Conservation (phyloP, 2,113 vertebrate genomes). For the Ceyx melanurus region DNA sequence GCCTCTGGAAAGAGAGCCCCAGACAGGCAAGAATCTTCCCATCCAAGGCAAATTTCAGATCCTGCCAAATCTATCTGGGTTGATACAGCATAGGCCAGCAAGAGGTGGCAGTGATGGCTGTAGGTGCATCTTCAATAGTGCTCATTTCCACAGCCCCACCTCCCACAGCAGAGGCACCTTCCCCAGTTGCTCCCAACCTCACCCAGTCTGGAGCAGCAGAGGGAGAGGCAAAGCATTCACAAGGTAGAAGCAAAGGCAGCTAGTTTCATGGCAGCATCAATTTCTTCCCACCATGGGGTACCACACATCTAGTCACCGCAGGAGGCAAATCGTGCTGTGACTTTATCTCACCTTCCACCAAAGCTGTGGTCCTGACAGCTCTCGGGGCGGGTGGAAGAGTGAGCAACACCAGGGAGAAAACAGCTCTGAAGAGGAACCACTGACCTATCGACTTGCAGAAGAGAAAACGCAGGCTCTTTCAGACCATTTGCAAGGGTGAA, state of each 20-base stretch:
- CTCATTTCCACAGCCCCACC: neutral
- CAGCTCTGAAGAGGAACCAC: neutral
- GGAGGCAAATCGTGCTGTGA: conserved; percentile 45
- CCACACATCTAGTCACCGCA: neutral
- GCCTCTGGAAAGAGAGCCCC: conserved; percentile 2
- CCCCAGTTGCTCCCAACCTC: neutral
- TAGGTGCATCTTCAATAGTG: neutral
- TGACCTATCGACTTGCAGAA: neutral
- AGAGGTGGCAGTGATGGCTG: neutral
- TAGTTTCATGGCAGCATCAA: conserved; percentile 37
- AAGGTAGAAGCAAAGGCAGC: neutral
- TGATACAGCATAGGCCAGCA: neutral
- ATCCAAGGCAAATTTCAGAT: neutral
- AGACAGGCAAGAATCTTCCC: conserved; percentile 23
- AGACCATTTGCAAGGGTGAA: neutral
- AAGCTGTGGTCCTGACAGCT: neutral
- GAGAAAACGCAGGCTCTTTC: neutral
- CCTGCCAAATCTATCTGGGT: neutral
- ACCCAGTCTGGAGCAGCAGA: neutral
- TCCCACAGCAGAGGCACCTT: neutral
- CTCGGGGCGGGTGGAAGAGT: neutral
- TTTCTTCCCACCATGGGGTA: conserved; percentile 53
- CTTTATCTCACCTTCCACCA: conserved; percentile 22
- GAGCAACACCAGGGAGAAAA: neutral
- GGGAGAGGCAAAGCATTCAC: neutral